A percentile compares a stretch with the other conserved stretches of the same genome.
phyloP scores from a whole-genome alignment of 2,888 invertebrate species.

The Lydus trimaculatus region DNA sequence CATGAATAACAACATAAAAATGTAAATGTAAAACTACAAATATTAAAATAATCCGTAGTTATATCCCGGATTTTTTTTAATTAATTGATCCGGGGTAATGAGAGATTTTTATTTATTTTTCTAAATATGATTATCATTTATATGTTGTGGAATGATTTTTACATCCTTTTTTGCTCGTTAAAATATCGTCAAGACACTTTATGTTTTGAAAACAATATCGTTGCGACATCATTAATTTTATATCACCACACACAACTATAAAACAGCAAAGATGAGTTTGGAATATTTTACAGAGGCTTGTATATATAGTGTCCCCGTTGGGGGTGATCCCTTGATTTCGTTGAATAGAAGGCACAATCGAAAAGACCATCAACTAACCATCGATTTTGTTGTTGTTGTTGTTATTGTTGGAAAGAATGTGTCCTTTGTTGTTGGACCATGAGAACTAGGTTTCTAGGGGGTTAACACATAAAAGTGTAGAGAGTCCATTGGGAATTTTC shows the following conservation, averaged over 20 bases:
- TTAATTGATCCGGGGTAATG: background rate
- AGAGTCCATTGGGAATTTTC: conserved; percentile 41
- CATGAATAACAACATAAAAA: too few relatives aligned
- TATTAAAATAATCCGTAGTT: too few relatives aligned
- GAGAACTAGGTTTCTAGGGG: conserved; percentile 37
- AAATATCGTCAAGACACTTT: too few relatives aligned
- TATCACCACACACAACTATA: background rate
- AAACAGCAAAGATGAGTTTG: background rate
- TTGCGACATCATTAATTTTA: too few relatives aligned
- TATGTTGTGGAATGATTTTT: too few relatives aligned
- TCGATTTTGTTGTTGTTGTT: background rate
- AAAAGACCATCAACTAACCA: conserved; percentile 42
- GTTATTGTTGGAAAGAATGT: conserved; percentile 40
- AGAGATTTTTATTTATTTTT: background rate
- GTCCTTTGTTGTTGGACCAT: conserved; percentile 45
- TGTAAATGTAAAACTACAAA: background rate
- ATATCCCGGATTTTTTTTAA: background rate
- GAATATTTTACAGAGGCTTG: background rate
- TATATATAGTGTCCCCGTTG: background rate
- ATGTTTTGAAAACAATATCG: too few relatives aligned
- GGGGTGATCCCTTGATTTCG: conserved; percentile 38
- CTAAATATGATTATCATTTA: too few relatives aligned
- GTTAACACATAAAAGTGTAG: conserved; percentile 21
- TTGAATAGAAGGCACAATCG: conserved; percentile 44
- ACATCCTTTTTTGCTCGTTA: too few relatives aligned